These are phyloP conservation scores for Apostichopus japonicus DNA, from an alignment of 35 echinoderm and acorn worm species.

Conservation along the genomic window DNA sequence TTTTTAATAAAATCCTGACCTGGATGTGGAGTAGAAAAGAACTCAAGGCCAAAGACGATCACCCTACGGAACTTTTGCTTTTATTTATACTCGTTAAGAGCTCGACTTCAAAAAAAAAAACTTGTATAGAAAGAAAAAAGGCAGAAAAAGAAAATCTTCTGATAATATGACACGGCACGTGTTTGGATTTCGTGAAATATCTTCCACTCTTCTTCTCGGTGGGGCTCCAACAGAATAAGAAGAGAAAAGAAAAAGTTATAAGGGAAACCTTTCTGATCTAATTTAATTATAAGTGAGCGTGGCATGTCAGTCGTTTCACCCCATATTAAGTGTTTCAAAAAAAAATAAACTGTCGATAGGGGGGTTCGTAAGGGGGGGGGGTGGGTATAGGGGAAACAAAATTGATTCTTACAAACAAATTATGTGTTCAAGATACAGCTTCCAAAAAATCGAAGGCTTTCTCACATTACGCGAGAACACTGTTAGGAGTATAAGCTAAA, in stretches of 20 bases:
- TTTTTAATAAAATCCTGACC: slow-evolving; percentile 18
- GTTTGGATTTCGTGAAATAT: neutral
- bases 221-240: neutral
- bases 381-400: neutral
- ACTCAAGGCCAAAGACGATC: slow-evolving; percentile 28
- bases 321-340: neutral
- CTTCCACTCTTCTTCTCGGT: neutral
- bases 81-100: slow-evolving; percentile 3
- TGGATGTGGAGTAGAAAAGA: slow-evolving; percentile 14
- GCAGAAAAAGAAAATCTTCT: neutral
- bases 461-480: neutral
- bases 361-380: neutral
- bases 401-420: neutral
- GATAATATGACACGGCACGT: slow-evolving; percentile 7
- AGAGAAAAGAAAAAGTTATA: neutral
- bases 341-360: neutral
- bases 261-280: neutral
- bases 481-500: neutral
- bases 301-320: neutral
- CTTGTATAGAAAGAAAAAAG: neutral
- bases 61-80: slow-evolving; percentile 33
- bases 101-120: neutral
- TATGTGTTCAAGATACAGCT: neutral
- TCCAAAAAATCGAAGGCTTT: neutral
- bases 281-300: slow-evolving; percentile 15